Evolutionary conservation across 2,888 invertebrate species (phyloP), one percentile per base, ranked within the genome.

Genomic region (Archips crataeganus): DNA sequence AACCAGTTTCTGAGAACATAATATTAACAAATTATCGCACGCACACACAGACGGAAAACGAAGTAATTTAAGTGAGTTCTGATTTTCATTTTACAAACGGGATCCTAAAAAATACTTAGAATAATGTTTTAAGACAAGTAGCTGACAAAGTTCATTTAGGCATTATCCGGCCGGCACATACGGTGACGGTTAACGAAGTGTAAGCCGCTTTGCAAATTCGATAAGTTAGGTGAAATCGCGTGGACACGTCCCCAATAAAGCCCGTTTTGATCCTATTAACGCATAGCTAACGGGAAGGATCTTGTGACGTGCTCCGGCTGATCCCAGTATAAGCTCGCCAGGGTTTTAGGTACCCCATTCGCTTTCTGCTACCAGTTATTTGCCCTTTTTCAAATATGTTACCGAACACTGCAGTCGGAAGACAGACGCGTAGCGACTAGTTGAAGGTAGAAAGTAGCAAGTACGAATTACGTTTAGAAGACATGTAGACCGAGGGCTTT

Each of bases 191-290:
- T 93, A 93, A 93, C 91, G 92, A 92, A 88, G 89, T 90, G 91
- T 92, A 93, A 93, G 91, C 93, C 90, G 91, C 90, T 93, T 93
- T 91, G 92, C 90, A 91, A 93, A 93, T 92, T 93, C 93, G 91
- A 91, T 91, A 93, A 93, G 92, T 93, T 92, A 90, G 89, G 89
- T 89, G 88, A 92, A 93, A 93, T 93, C 91, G 91, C 90, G 91
- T 88, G 93, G 92, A 92, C 91, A 89, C 85, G 86, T 90, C 89
- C 91, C 91, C 85, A 89, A 92, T 91, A 93, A 92, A 92, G 89
- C 91, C 91, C 87, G 87, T 90, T 88, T 91, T 94, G 92, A 94
- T 94, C 94, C 93, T 92, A 93, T 94, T 94, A 94, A 91, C 93
- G 91, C 89, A 88, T 88, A 91, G 89, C 88, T 92, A 92, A 91